Base-by-base conservation (phyloP, 1,140 invertebrate genomes). In the Brachionus paranguensis region DNA sequence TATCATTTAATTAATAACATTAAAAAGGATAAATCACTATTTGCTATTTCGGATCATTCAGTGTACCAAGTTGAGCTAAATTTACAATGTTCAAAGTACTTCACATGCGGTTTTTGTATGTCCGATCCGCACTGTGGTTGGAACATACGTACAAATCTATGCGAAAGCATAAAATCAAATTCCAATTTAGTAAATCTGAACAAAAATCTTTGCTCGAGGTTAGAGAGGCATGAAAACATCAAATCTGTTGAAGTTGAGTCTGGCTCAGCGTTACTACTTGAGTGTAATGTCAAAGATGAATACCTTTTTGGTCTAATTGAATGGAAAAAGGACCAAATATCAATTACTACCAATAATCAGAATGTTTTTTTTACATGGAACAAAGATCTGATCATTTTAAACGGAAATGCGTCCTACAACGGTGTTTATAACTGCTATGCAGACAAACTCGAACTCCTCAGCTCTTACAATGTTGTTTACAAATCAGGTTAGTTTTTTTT, bases 361-460 rank as follows among this genome's bases (percentile, higher is more conserved):
- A 45, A 68, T 70, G 17, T 83, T 68, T 83, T 64, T 83, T 33
- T 83, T 10, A 68, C 60, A 12, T 45, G 17, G 7, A 83, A 83
- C 41, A 83, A 55, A 70, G 81, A 83, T 83, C 17, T 83, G 7
- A 70, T 83, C 4, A 83, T 83, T 17, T 7, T 83, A 12, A 33
- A 27, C 50, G 41, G 60, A n/a, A 83, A 83, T 37, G 45, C 24
- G 17, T 70, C 60, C 6, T 29, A 47, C 10, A 72, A 70, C 70
- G 81, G 81, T 5, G 27, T 68, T 7, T 83, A 83, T 20, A 72
- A 68, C 29, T 83, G 81, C 45, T 70, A 50, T 83, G 43, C 68
- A 8, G 64, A 81, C 14, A 68, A 68, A 64, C 20, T 47, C 43
- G 78, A 81, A 29, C 64, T 81, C 3, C 11, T 81, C 7, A 64